A percentile compares a stretch with the other conserved stretches of the same genome.
phyloP scores from a whole-genome alignment of 2,797 vertebrate species.

The Tachyglossus aculeatus region DNA sequence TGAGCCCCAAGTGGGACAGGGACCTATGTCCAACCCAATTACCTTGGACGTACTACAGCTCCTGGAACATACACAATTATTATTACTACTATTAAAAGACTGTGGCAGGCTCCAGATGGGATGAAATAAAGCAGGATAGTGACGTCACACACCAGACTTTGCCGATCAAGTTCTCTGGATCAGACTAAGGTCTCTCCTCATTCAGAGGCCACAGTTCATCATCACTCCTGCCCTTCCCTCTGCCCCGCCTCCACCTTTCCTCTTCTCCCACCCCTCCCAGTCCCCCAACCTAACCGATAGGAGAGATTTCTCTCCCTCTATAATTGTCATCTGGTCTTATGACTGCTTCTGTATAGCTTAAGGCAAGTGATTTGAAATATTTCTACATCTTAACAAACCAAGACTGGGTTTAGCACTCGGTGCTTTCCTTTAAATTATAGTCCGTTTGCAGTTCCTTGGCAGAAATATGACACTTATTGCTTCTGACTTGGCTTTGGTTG shows the following conservation, averaged over 20 bases:
- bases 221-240: background rate
- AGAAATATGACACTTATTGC: background rate
- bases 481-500: background rate
- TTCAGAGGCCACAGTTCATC: no score
- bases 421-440: background rate
- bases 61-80: no score
- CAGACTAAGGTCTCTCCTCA: no score
- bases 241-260: background rate
- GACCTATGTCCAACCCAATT: no score
- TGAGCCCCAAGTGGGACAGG: no score
- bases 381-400: background rate
- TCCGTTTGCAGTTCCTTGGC: background rate
- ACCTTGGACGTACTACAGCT: no score
- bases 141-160: no score
- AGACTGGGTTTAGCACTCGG: background rate
- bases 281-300: background rate
- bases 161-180: no score
- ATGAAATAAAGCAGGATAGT: no score
- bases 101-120: no score
- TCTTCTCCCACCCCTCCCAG: background rate
- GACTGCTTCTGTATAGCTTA: background rate
- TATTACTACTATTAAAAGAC: no score
- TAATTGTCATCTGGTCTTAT: background rate
- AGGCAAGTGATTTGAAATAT: background rate
- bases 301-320: background rate